Conservation (phyloP, 2,113 vertebrate species). For the Istiophorus platypterus region DNA sequence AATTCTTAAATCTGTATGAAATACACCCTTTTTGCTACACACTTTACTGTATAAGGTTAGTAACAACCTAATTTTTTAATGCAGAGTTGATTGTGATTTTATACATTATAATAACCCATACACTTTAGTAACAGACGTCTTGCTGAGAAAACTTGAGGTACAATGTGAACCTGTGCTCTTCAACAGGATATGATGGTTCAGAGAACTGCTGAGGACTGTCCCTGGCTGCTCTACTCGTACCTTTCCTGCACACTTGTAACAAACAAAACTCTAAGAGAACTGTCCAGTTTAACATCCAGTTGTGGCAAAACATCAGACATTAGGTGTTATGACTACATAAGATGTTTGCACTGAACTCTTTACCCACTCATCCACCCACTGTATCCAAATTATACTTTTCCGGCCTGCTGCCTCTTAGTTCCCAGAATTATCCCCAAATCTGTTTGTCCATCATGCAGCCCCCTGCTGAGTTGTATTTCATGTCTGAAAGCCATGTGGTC, state of each 20-base stretch:
- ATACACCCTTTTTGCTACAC: background rate
- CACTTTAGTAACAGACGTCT: background rate
- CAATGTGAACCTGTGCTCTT: constrained; percentile 40
- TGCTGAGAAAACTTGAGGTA: background rate
- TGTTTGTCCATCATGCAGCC: constrained; percentile 29
- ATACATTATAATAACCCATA: too few relatives aligned
- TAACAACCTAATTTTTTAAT: background rate
- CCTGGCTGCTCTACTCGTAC: constrained; percentile 87
- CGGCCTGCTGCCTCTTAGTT: constrained; percentile 15
- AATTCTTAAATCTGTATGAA: background rate
- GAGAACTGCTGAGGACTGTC: constrained; percentile 84
- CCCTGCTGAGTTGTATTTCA: constrained; percentile 12
- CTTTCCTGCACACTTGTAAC: constrained; percentile 85
- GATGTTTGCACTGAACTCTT: background rate
- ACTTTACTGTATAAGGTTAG: background rate
- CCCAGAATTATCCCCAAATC: constrained; percentile 24
- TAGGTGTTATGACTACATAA: background rate
- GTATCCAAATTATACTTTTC: too few relatives aligned
- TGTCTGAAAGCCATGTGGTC: constrained; percentile 9
- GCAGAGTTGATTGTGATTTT: background rate
- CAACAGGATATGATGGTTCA: constrained; percentile 86
- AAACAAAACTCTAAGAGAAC: constrained; percentile 80
- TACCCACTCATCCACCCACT: too few relatives aligned
- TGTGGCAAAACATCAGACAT: background rate
- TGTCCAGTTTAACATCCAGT: constrained; percentile 82